A percentile compares a stretch with the other conserved stretches of the same genome.
Conservation (phyloP, 2,113 vertebrate genomes). For the Salvelinus namaycush region DNA sequence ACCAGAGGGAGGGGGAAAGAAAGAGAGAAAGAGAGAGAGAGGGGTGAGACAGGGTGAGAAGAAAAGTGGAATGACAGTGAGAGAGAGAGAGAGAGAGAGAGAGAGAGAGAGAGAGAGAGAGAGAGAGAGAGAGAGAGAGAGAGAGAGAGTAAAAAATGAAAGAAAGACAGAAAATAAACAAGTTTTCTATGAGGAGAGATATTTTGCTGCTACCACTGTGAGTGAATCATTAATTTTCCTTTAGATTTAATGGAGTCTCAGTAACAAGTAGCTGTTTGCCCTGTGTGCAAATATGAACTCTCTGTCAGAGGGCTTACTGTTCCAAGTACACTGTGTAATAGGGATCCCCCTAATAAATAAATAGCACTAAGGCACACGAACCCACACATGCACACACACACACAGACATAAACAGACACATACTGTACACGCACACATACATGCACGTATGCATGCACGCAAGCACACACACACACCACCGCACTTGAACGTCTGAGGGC, state of each 20-base stretch:
- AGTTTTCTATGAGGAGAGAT: neutral
- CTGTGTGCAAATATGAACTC: neutral
- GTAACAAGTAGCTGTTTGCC: neutral
- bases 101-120: too few species aligned
- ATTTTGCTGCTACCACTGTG: neutral
- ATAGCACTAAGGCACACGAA: too few species aligned
- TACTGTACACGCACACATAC: too few species aligned
- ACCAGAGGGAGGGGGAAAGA: neutral
- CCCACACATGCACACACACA: too few species aligned
- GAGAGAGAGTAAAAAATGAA: neutral
- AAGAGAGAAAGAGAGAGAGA: neutral
- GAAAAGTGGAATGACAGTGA: neutral
- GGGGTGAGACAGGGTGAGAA: neutral
- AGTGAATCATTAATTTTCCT: conserved; percentile 7
- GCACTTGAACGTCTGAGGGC: neutral
- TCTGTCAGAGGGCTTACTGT: neutral
- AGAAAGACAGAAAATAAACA: neutral
- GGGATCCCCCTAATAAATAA: too few species aligned
- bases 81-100: neutral
- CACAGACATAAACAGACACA: too few species aligned
- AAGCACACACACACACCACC: neutral
- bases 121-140: neutral
- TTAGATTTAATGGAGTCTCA: conserved; percentile 13
- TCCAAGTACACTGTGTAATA: neutral
- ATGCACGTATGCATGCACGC: too few species aligned